Percentiles rank a stretch among this genome's conserved stretches.
phyloP scores from a whole-genome alignment of 2,888 invertebrate genomes.

The Ischnura elegans region DNA sequence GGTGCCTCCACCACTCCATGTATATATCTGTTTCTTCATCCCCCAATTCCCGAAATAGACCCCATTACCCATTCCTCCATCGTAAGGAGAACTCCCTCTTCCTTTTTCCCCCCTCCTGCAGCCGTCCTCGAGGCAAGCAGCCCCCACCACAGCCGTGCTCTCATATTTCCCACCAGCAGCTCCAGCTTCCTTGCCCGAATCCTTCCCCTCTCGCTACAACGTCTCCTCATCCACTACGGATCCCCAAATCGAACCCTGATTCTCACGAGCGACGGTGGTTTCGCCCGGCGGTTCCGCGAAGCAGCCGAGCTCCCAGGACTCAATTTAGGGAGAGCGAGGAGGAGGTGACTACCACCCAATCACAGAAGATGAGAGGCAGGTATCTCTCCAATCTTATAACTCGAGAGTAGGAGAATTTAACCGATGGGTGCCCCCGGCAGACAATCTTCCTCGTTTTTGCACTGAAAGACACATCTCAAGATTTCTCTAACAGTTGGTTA shows the following conservation, averaged over 20 bases:
- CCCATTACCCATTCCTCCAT: neutral
- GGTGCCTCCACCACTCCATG: neutral
- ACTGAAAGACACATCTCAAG: too few species aligned
- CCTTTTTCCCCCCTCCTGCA: neutral
- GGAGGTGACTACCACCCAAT: neutral
- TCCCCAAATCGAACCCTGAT: neutral
- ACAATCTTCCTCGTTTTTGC: too few species aligned
- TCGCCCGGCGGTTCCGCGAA: neutral
- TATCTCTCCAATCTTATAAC: neutral
- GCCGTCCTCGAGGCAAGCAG: too few species aligned
- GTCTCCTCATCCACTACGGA: neutral
- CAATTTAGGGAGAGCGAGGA: neutral
- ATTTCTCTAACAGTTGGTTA: too few species aligned
- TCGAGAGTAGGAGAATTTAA: neutral
- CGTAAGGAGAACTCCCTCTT: neutral
- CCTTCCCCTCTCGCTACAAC: neutral
- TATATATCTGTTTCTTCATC: neutral
- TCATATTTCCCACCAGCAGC: neutral
- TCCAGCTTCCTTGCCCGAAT: neutral
- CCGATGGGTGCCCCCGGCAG: too few species aligned
- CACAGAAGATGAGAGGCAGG: neutral
- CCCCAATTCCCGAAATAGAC: neutral
- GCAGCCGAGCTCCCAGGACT: neutral
- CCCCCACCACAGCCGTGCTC: neutral
- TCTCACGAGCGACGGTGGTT: slow-evolving; percentile 12